Percentiles rank a stretch among this genome's conserved stretches.
These are phyloP conservation scores for Myrmophylax atrothorax DNA, from an alignment of 2,113 vertebrate genomes.

Conservation along the genomic window DNA sequence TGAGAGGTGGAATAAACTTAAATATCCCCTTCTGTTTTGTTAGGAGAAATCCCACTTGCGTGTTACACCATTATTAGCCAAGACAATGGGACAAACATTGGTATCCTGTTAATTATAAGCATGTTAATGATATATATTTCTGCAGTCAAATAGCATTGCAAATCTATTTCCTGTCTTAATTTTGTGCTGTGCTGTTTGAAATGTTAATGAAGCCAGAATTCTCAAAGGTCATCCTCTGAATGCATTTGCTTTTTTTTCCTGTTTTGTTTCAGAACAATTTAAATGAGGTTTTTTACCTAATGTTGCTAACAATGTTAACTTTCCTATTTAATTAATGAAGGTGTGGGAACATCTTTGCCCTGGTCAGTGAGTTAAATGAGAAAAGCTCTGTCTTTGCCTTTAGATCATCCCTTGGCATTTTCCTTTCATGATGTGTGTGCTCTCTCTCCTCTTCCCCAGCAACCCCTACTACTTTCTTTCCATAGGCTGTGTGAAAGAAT, in stretches of 20 bases:
- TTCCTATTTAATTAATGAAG: constrained; percentile 63
- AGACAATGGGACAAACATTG: constrained; percentile 46
- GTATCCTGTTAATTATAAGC: constrained; percentile 66
- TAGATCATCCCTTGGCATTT: constrained; percentile 4
- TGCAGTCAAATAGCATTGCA: constrained; percentile 29
- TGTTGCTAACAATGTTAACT: constrained; percentile 59
- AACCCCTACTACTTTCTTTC: not conserved
- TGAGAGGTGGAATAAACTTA: not conserved
- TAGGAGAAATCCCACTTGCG: constrained; percentile 33
- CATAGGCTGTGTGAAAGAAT: constrained; percentile 54
- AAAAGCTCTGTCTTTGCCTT: not conserved
- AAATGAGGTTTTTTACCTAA: constrained; percentile 71
- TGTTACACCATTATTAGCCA: constrained; percentile 31
- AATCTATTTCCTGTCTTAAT: constrained; percentile 64
- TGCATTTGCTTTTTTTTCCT: constrained; percentile 40
- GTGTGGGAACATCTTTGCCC: constrained; percentile 37
- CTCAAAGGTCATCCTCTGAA: constrained; percentile 79
- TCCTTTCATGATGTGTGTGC: not conserved
- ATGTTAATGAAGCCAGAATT: constrained; percentile 75
- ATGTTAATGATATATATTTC: constrained; percentile 63
- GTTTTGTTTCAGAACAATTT: constrained; percentile 69
- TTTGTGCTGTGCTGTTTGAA: constrained; percentile 72
- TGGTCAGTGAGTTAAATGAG: constrained; percentile 59
- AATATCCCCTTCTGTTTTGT: not conserved
- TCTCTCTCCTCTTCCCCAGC: not conserved